These are phyloP conservation scores for Peromyscus eremicus DNA, from an alignment of 2,797 vertebrate species.

Conservation along the genomic window DNA sequence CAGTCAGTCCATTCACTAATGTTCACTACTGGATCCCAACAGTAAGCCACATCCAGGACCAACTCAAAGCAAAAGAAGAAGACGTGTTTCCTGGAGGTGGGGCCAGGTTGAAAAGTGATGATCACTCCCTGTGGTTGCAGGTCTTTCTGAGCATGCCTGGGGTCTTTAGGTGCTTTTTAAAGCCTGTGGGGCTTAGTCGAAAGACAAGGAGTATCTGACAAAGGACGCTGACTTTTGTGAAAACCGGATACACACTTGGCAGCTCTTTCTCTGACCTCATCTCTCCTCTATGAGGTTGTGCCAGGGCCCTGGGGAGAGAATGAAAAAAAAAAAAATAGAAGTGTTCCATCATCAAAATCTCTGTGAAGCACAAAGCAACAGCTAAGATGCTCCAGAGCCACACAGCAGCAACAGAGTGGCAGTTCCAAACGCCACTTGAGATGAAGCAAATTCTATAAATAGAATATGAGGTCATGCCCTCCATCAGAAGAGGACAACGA, in stretches of 20 bases:
- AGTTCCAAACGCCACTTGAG: background rate
- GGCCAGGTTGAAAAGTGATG: background rate
- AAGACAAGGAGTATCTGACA: background rate
- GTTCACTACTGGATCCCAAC: background rate
- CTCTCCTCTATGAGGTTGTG: background rate
- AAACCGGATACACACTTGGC: background rate
- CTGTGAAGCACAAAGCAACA: background rate
- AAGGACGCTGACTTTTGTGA: background rate
- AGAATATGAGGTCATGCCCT: background rate
- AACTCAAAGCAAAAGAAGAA: background rate
- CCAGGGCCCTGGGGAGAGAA: background rate
- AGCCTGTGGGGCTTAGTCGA: background rate
- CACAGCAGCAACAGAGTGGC: background rate
- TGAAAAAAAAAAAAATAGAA: conserved; percentile 61
- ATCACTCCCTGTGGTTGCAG: background rate
- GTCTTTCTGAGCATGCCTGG: background rate
- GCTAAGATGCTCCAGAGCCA: background rate
- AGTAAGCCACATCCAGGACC: background rate
- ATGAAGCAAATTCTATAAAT: background rate
- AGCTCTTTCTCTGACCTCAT: conserved; percentile 41
- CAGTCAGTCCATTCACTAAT: background rate
- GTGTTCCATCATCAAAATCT: conserved; percentile 21
- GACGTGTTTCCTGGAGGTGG: background rate
- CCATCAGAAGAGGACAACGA: background rate
- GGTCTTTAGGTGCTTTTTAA: background rate